These are phyloP conservation scores for Caenorhabditis sp. DNA, from an alignment of 2,888 invertebrate genomes.

Conservation along the genomic window DNA sequence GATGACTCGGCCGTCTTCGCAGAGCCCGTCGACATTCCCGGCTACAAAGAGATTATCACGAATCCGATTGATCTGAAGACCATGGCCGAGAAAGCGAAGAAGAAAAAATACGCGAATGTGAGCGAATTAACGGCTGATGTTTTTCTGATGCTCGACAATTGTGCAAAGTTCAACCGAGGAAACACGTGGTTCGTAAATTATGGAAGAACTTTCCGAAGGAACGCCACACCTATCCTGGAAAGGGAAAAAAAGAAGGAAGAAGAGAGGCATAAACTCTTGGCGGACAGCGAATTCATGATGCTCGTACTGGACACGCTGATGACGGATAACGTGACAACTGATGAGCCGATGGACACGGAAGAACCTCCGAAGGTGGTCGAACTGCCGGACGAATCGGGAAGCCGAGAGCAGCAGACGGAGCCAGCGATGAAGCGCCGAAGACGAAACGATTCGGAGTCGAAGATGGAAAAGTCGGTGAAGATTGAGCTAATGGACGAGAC, in stretches of 20 bases:
- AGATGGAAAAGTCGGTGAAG: no score
- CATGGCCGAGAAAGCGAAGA: constrained; percentile 84
- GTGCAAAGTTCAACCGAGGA: constrained; percentile 90
- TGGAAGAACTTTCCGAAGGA: constrained; percentile 52
- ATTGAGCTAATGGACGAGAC: background rate
- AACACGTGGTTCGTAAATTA: constrained; percentile 68
- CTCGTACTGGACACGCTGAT: background rate
- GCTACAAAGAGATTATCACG: constrained; percentile 89
- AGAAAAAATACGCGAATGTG: no score
- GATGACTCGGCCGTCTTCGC: no score
- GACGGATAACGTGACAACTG: no score
- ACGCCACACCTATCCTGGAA: constrained; percentile 14
- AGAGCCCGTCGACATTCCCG: constrained; percentile 82
- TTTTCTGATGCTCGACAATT: constrained; percentile 83
- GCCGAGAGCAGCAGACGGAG: no score
- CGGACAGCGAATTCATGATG: constrained; percentile 2
- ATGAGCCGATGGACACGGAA: background rate
- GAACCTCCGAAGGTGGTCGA: background rate
- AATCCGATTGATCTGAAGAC: constrained; percentile 92
- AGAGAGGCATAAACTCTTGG: constrained; percentile 1
- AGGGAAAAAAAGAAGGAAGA: background rate
- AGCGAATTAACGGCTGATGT: background rate
- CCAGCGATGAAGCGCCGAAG: no score
- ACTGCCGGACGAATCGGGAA: background rate
- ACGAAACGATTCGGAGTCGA: background rate